Evolutionary conservation across 37 sponge, comb jelly and placozoan genomes (phyloP).

Genomic region (Theonella swinhoei): DNA sequence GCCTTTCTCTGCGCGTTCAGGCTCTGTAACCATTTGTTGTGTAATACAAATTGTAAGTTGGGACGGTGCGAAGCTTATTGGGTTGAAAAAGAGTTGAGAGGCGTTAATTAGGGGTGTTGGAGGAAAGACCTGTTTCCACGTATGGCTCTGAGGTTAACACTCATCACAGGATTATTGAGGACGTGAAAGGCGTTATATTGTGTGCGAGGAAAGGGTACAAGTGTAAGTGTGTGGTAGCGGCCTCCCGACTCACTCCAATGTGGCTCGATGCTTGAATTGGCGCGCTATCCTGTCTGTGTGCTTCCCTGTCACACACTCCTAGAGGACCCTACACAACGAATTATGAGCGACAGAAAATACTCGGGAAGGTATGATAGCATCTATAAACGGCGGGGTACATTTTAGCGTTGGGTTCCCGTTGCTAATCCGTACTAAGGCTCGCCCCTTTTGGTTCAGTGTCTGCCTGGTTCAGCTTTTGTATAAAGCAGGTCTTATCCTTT

Average conservation of each 20-base stretch:
- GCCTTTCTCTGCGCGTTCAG: not conserved
- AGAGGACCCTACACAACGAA: not conserved
- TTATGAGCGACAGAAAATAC: slow-evolving; percentile 31
- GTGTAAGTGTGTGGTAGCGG: not conserved
- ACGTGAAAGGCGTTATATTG: too few relatives aligned
- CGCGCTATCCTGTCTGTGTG: slow-evolving; percentile 4
- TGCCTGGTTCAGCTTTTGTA: too few relatives aligned
- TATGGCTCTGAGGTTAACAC: too few relatives aligned
- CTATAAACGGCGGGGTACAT: too few relatives aligned
- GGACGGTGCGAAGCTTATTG: not conserved
- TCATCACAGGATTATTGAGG: not conserved
- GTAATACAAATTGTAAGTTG: not conserved
- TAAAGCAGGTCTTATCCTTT: not conserved
- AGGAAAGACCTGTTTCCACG: not conserved
- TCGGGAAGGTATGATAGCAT: slow-evolving; percentile 19
- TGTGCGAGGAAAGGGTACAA: too few relatives aligned
- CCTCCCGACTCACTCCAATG: slow-evolving; percentile 6
- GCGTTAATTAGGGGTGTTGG: not conserved
- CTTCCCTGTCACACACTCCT: slow-evolving; percentile 1
- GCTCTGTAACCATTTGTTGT: not conserved
- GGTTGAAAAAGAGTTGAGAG: not conserved
- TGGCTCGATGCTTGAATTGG: slow-evolving; percentile 26
- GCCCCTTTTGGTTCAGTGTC: not conserved
- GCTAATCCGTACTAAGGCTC: not conserved
- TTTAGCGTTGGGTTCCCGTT: too few relatives aligned